Conservation (phyloP, 2,797 vertebrate species). For the Sebastes aleutianus region DNA sequence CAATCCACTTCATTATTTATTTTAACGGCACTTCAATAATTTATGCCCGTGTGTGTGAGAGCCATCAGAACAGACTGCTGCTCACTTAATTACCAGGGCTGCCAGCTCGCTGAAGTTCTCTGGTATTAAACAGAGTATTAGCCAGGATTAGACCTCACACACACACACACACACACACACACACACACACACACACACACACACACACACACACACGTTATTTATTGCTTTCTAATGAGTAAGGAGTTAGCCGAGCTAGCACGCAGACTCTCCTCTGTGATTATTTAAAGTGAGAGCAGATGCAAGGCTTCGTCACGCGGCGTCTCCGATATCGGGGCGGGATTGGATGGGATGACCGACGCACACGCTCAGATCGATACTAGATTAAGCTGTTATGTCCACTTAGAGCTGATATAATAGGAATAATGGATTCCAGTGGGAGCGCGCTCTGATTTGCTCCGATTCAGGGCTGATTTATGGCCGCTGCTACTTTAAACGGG, state of each 20-base stretch:
- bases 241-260: conserved; percentile 38
- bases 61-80: conserved; percentile 71
- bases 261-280: conserved; percentile 12
- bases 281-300: conserved; percentile 56
- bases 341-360: conserved; percentile 58
- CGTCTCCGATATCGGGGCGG: conserved; percentile 14
- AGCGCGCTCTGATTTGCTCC: conserved; percentile 49
- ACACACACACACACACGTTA: background rate
- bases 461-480: conserved; percentile 78
- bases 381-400: conserved; percentile 74
- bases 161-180: too few relatives aligned
- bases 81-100: conserved; percentile 77
- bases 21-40: conserved; percentile 81
- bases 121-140: conserved; percentile 73
- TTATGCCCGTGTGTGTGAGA: conserved; percentile 75
- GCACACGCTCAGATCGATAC: conserved; percentile 61
- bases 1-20: conserved; percentile 81
- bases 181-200: conserved; percentile 8
- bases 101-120: conserved; percentile 68
- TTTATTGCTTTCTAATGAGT: conserved; percentile 64
- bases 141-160: conserved; percentile 75
- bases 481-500: conserved; percentile 73
- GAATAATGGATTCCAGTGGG: conserved; percentile 69
- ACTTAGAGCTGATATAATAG: conserved; percentile 73
- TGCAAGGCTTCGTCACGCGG: conserved; percentile 15